Conservation (phyloP, 1,140 invertebrate genomes). For the Heliconius himera region DNA sequence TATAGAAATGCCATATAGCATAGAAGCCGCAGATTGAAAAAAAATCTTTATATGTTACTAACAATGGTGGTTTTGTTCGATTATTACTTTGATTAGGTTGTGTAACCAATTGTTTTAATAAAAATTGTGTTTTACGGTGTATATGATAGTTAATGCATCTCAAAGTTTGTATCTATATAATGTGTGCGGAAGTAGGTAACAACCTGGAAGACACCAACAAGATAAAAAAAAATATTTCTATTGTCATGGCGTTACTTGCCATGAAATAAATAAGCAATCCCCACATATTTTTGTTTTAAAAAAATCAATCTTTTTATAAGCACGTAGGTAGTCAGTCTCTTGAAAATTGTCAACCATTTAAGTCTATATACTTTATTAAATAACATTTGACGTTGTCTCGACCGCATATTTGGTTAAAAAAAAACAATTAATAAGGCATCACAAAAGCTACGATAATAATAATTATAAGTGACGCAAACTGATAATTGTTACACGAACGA, state of each 20-base stretch:
- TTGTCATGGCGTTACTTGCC: too few relatives aligned
- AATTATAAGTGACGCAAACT: not conserved
- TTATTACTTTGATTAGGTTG: not conserved
- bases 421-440: conserved; percentile 2
- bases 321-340: too few relatives aligned
- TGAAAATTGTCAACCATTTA: not conserved
- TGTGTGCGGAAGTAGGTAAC: too few relatives aligned
- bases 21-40: not conserved
- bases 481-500: not conserved
- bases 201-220: too few relatives aligned
- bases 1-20: not conserved
- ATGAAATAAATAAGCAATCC: too few relatives aligned
- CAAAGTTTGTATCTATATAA: too few relatives aligned
- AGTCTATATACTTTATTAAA: not conserved
- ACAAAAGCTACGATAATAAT: not conserved
- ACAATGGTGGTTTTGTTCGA: not conserved
- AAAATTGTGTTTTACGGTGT: too few relatives aligned
- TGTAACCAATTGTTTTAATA: too few relatives aligned
- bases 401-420: not conserved
- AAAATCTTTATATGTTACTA: not conserved
- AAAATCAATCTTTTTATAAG: too few relatives aligned
- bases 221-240: too few relatives aligned
- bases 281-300: too few relatives aligned
- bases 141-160: too few relatives aligned
- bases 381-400: not conserved